A percentile compares a stretch with the other conserved stretches of the same genome.
phyloP scores from a whole-genome alignment of 2,797 vertebrate genomes.

The Antennarius maculatus region DNA sequence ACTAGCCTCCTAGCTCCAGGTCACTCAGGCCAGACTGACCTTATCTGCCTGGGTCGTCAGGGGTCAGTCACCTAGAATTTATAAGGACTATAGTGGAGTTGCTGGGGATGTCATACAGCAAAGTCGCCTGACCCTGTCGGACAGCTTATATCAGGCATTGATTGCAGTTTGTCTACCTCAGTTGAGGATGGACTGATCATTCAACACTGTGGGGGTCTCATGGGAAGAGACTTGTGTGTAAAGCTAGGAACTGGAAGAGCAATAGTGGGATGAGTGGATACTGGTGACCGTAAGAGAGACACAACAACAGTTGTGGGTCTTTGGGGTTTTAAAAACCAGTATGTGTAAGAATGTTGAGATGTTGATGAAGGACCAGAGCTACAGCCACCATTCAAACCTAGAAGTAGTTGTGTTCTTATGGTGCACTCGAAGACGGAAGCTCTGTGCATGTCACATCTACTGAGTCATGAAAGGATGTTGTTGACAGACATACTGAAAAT shows the following conservation, averaged over 20 bases:
- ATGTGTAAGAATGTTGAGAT: slow-evolving; percentile 35
- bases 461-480: slow-evolving; percentile 34
- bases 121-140: slow-evolving; percentile 69
- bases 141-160: slow-evolving; percentile 79
- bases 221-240: slow-evolving; percentile 63
- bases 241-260: slow-evolving; percentile 68
- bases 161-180: slow-evolving; percentile 75
- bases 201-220: slow-evolving; percentile 58
- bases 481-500: slow-evolving; percentile 25
- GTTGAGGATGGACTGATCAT: slow-evolving; percentile 71
- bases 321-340: slow-evolving; percentile 42
- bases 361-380: slow-evolving; percentile 17
- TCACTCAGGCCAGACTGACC: slow-evolving; percentile 86
- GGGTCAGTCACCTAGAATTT: slow-evolving; percentile 87
- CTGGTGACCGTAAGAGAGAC: slow-evolving; percentile 37
- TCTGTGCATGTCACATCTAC: slow-evolving; percentile 30
- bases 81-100: slow-evolving; percentile 73
- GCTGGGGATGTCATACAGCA: slow-evolving; percentile 61
- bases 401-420: slow-evolving; percentile 38
- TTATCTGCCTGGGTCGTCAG: slow-evolving; percentile 83
- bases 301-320: slow-evolving; percentile 46
- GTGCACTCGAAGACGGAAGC: slow-evolving; percentile 29
- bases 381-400: slow-evolving; percentile 9
- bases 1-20: slow-evolving; percentile 78
- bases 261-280: slow-evolving; percentile 50